Evolutionary conservation across 2,113 vertebrate species (phyloP), one percentile per base, ranked within the genome.

Genomic region (Mixornis gularis): DNA sequence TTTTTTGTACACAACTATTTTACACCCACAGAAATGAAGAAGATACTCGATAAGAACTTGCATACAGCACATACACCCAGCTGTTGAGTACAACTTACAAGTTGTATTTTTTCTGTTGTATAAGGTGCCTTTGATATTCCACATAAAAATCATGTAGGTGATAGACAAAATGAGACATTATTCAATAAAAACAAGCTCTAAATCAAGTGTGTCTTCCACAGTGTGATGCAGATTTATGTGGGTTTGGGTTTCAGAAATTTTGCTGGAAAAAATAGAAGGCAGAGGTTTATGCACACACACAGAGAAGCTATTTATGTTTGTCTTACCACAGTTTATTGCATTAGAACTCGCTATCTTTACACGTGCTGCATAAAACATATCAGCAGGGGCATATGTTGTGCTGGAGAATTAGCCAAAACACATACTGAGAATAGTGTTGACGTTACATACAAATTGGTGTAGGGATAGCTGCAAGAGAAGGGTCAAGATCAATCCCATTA

Each of bases 401-500:
- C 7, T 62, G 46, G 36, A 91, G 64, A 97, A 91, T 52, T 83
- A 90, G 95, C 60, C 29, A 74, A 51, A 94, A 40, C 6, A 4
- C 74, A 79, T 48, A 43, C 38, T 9, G 21, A 84, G 79, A 93
- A 65, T 29, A 90, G 68, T 29, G 70, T 8, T 66, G 56, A 87
- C 2, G 0, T 66, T 85, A 76, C 63, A 69, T 24, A 90, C 34
- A 95, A 79, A 68, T 89, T 26, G 80, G 59, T 65, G 74, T 30
- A 56, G 89, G 62, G 53, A 59, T 89, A 89, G 84, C 90, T 93
- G 85, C 90, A 93, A 90, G 46, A 87, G 55, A 84, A 91, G 41
- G 60, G 68, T 69, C 40, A 53, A 87, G 78, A 97, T 96, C 94
- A 96, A 96, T 97, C 94, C 89, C 85, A 89, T 96, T 96, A 96